Percentiles rank a stretch among this genome's conserved stretches.
phyloP scores from a whole-genome alignment of 2,888 invertebrate genomes.

The Drosophila tripunctata region DNA sequence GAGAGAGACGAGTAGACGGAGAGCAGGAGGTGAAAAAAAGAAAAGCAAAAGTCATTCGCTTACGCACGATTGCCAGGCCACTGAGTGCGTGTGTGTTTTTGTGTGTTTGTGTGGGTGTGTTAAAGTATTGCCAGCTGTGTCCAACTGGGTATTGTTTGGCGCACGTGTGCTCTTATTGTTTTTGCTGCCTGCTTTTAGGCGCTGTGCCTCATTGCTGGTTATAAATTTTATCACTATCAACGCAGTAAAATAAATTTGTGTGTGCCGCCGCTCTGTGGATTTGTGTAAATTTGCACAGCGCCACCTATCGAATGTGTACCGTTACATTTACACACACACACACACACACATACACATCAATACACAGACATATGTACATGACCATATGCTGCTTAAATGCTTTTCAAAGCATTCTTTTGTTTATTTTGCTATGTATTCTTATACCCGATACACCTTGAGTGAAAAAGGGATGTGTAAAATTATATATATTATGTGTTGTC shows the following conservation, averaged over 20 bases:
- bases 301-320: constrained; percentile 4
- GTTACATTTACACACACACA: constrained; percentile 14
- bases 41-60: not conserved
- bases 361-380: constrained; percentile 1
- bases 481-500: not conserved
- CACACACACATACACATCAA: constrained; percentile 5
- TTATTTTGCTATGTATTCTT: not conserved
- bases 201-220: constrained; percentile 56
- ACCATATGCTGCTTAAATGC: constrained; percentile 57
- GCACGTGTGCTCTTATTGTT: constrained; percentile 32
- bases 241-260: constrained; percentile 66
- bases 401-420: too few species aligned
- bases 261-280: constrained; percentile 50
- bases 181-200: constrained; percentile 63
- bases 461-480: too few species aligned
- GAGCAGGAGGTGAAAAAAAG: not conserved
- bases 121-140: constrained; percentile 37
- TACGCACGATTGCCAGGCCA: constrained; percentile 39
- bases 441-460: too few species aligned
- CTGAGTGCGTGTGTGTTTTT: constrained; percentile 23
- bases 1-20: not conserved
- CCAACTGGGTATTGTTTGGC: constrained; percentile 65
- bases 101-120: constrained; percentile 10
- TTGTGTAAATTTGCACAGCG: constrained; percentile 59
- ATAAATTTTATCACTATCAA: constrained; percentile 75